phyloP scores from a whole-genome alignment of 2,797 vertebrate genomes.

The Anableps anableps region DNA sequence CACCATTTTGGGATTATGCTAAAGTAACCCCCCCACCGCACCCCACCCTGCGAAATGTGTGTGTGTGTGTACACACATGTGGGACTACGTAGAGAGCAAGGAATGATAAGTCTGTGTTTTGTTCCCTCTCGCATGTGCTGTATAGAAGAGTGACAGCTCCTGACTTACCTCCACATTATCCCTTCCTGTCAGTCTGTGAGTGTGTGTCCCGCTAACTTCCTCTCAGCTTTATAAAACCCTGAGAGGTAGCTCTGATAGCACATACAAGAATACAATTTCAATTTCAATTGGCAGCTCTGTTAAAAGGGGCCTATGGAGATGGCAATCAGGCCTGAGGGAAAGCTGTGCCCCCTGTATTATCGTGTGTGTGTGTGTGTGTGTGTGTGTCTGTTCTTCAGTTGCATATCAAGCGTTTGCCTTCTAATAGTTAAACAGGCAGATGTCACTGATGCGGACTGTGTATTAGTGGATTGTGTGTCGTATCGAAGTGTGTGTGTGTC shows the following conservation, averaged over 20 bases:
- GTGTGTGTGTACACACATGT: conserved; percentile 10
- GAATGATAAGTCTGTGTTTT: conserved; percentile 69
- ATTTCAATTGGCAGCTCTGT: conserved; percentile 79
- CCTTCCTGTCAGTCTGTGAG: conserved; percentile 47
- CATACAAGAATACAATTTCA: conserved; percentile 82
- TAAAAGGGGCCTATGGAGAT: conserved; percentile 78
- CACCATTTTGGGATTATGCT: conserved; percentile 78
- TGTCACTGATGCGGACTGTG: conserved; percentile 69
- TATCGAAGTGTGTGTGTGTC: conserved; percentile 36
- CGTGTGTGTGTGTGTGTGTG: conserved; percentile 34
- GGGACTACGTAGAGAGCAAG: conserved; percentile 63
- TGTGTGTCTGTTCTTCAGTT: conserved; percentile 34
- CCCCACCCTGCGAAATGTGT: conserved; percentile 29
- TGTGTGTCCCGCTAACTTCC: conserved; percentile 42
- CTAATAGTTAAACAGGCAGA: conserved; percentile 76
- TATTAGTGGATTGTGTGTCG: conserved; percentile 49
- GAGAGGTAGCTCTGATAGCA: conserved; percentile 74
- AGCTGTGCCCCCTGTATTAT: conserved; percentile 48
- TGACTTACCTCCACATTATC: conserved; percentile 70
- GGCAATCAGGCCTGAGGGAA: conserved; percentile 76
- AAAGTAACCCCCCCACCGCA: conserved; percentile 53
- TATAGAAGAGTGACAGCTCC: conserved; percentile 70
- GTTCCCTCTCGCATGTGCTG: conserved; percentile 71
- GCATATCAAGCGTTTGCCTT: conserved; percentile 72
- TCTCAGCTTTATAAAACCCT: conserved; percentile 75